Base-by-base conservation (phyloP, 2,797 vertebrate genomes). In the Tangara arthus region DNA sequence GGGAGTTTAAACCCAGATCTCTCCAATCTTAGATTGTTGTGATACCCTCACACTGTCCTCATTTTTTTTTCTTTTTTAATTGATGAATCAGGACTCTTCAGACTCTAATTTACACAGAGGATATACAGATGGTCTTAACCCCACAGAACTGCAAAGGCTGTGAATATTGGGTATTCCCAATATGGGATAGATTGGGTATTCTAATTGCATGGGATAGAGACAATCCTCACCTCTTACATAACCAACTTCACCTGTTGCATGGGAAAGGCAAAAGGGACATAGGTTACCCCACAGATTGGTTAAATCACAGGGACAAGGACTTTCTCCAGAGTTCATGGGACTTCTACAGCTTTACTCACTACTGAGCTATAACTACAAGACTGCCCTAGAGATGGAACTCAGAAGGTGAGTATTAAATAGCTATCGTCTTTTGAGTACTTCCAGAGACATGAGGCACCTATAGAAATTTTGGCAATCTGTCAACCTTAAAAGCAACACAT, bases 211-310 rank as follows among this genome's bases (percentile, higher is more conserved):
- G 39, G 14, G 34, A 42, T 1, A 60, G 13, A 81, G 32, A 61
- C 7, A 35, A 30, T 22, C 35, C 52, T 55, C 24, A 60, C 2
- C 4, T 37, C n/a, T 34, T 19, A 59, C 6, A 64, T 7, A 50
- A 8, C 22, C 2, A 2, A 41, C 15, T 50, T 78, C 15, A 1
- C 42, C 47, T 57, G 22, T 7, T 66, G 76, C 35, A 75, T 6
- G 30, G 20, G 30, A 49, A 41, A 73, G 23, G 26, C n/a, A 70
- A 56, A 57, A 56, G 19, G 14, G 15, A 49, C 47, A 49, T 1
- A 3, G 17, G 10, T 18, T 57, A 76, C 13, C 34, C 7, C 17
- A 47, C 0, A 71, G 47, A 49, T 0, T 8, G 30, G 32, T 63
- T 68, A 60, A 46, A 73, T 23, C 37, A 50, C 6, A 75, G 20